Evolutionary conservation across 2,113 vertebrate genomes (phyloP).

Genomic region (Aptenodytes forsteri): DNA sequence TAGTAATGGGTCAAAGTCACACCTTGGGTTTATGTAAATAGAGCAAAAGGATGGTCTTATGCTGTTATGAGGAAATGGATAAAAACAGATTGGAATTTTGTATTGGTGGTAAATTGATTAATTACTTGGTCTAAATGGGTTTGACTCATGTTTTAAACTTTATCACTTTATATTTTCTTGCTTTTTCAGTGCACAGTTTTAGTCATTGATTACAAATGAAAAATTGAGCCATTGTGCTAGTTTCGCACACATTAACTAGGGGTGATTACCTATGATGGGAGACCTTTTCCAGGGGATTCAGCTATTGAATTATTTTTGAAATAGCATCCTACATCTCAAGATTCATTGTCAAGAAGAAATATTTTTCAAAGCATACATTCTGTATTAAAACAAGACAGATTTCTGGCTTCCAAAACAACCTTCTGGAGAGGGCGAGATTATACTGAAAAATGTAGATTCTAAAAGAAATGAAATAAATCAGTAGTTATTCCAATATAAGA

Average conservation of each 20-base stretch:
- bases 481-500: not conserved
- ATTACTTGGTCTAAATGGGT: not conserved
- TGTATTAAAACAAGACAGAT: not conserved
- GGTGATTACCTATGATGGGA: not conserved
- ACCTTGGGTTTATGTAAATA: not conserved
- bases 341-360: not conserved
- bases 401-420: not conserved
- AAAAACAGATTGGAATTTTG: not conserved
- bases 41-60: not conserved
- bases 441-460: not conserved
- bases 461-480: not conserved
- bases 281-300: not conserved
- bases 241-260: not conserved
- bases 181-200: not conserved
- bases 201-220: not conserved
- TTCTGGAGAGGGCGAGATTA: not conserved
- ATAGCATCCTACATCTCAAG: not conserved
- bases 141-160: not conserved
- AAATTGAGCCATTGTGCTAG: not conserved
- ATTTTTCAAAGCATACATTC: not conserved
- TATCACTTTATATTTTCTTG: not conserved
- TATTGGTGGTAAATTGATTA: not conserved
- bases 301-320: not conserved
- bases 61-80: not conserved
- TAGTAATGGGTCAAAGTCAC: not conserved